These are phyloP conservation scores for Mylabris phalerata DNA, from an alignment of 1,140 invertebrate genomes.

Conservation along the genomic window DNA sequence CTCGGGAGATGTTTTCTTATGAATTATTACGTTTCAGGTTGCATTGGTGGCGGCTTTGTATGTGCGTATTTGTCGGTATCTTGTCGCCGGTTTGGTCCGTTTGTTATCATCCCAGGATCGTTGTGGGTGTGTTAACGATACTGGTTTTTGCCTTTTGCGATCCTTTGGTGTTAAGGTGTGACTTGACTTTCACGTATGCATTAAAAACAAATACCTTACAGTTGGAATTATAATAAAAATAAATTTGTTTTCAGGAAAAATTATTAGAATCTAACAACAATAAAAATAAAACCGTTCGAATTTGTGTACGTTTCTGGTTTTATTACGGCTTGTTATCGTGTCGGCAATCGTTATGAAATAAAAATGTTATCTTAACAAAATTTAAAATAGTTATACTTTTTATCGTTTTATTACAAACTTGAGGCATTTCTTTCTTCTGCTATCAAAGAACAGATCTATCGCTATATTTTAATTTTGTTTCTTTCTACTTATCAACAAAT, in stretches of 20 bases:
- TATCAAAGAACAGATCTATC: not conserved
- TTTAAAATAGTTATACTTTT: constrained; percentile 6
- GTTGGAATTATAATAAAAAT: not conserved
- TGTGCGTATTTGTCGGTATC: constrained; percentile 5
- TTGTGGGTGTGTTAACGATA: constrained; percentile 14
- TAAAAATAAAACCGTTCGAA: constrained; percentile 1
- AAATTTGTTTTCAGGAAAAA: too few relatives aligned
- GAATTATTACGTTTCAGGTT: constrained; percentile 9
- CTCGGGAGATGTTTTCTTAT: not conserved
- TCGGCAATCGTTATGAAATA: not conserved
- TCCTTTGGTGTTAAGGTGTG: constrained; percentile 17
- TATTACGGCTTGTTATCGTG: constrained; percentile 1
- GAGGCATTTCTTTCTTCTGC: not conserved
- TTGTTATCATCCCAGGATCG: not conserved
- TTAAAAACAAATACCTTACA: constrained; percentile 5
- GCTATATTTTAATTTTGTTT: constrained; percentile 9
- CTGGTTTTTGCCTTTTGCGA: constrained; percentile 18
- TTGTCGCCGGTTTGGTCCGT: constrained; percentile 6
- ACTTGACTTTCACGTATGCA: constrained; percentile 15
- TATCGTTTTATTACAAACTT: constrained; percentile 1
- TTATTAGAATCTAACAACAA: constrained; percentile 1
- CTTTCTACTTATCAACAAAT: not conserved
- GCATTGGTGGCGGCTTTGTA: not conserved
- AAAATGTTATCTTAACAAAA: constrained; percentile 6
- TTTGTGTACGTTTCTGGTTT: constrained; percentile 5